Evolutionary conservation across 2,888 invertebrate species (phyloP).

Genomic region (Iphiclides podalirius): DNA sequence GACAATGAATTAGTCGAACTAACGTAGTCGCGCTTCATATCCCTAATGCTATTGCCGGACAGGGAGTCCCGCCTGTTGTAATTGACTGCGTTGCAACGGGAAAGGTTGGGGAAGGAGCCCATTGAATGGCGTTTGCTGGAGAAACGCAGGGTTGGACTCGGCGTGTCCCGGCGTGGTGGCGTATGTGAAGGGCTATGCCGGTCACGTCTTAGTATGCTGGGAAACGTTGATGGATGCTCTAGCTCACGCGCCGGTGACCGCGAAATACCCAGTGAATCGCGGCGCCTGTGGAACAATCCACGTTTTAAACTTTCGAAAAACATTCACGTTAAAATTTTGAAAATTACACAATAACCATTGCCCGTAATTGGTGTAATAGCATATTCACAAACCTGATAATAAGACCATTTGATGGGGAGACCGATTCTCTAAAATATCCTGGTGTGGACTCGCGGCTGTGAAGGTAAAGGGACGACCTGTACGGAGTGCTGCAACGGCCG

Average conservation of each 20-base stretch:
- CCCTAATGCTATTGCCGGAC: conserved; percentile 58
- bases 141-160: conserved; percentile 63
- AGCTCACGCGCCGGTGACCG: conserved; percentile 79
- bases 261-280: conserved; percentile 81
- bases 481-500: conserved; percentile 74
- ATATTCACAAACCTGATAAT: conserved; percentile 65
- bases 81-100: conserved; percentile 60
- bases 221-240: conserved; percentile 86
- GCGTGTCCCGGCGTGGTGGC: conserved; percentile 73
- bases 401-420: conserved; percentile 69
- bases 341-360: too few species aligned
- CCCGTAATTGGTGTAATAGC: too few species aligned
- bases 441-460: conserved; percentile 76
- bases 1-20: conserved; percentile 65
- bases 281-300: conserved; percentile 62
- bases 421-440: conserved; percentile 79
- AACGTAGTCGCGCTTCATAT: conserved; percentile 78
- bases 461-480: conserved; percentile 67
- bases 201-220: conserved; percentile 83
- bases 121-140: conserved; percentile 65
- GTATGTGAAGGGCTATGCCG: conserved; percentile 71
- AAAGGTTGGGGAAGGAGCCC: conserved; percentile 67
- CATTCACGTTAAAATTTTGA: too few species aligned
- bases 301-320: conserved; percentile 9
- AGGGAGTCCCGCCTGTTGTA: conserved; percentile 69